These are phyloP conservation scores for Setophaga kirtlandii DNA, from an alignment of 2,113 vertebrate species.

Conservation along the genomic window DNA sequence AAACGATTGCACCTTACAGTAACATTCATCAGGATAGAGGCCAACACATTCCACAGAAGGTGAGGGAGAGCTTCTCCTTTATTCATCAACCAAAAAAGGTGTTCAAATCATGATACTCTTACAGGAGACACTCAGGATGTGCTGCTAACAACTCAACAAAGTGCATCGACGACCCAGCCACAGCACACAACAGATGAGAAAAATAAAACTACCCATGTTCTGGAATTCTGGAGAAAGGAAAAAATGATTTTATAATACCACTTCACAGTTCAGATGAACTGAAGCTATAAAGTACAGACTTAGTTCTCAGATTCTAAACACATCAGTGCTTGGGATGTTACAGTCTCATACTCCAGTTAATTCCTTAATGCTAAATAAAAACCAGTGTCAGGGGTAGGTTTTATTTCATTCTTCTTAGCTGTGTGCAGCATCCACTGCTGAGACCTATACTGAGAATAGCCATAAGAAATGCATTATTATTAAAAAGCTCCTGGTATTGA, in stretches of 20 bases:
- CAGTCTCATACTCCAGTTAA: background rate
- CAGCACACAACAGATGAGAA: background rate
- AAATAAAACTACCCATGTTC: background rate
- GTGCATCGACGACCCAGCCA: background rate
- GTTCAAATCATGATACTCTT: background rate
- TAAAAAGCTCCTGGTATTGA: conserved; percentile 50
- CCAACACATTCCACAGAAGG: conserved; percentile 32
- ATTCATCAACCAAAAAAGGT: conserved; percentile 55
- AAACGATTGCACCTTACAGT: conserved; percentile 14
- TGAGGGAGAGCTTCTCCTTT: background rate
- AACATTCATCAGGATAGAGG: conserved; percentile 11
- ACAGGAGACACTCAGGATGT: background rate
- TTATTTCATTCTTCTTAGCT: background rate
- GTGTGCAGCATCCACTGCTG: background rate
- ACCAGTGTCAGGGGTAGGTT: background rate
- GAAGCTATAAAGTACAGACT: background rate
- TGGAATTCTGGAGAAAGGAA: conserved; percentile 7
- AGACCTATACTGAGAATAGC: background rate
- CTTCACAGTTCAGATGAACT: conserved; percentile 23
- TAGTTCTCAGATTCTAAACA: background rate
- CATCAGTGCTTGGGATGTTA: background rate
- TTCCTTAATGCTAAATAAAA: conserved; percentile 18
- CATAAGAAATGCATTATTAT: conserved; percentile 32
- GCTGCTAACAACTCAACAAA: background rate
- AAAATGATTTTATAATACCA: background rate